Conservation (phyloP, 2,888 invertebrate species). For the Luffia ferchaultella region DNA sequence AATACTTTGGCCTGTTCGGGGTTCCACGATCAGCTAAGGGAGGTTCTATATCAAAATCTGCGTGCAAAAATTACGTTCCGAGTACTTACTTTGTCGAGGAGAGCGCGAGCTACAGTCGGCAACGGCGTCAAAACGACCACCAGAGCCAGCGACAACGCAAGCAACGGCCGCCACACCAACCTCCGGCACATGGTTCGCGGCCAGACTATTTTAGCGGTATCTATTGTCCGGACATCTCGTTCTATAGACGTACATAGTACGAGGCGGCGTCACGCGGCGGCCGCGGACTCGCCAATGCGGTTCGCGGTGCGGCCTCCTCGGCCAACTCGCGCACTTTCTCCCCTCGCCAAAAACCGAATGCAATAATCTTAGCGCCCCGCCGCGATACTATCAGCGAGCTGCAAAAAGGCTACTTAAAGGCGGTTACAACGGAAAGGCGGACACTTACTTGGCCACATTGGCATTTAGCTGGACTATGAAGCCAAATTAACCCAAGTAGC, state of each 20-base stretch:
- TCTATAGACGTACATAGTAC: slow-evolving; percentile 16
- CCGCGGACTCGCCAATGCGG: slow-evolving; percentile 50
- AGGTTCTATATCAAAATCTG: no score
- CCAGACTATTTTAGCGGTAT: slow-evolving; percentile 19
- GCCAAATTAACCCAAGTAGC: slow-evolving; percentile 5
- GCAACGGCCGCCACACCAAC: neutral
- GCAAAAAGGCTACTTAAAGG: no score
- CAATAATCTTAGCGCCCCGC: slow-evolving; percentile 31
- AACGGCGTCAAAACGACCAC: neutral
- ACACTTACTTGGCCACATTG: no score
- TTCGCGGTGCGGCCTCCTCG: slow-evolving; percentile 38
- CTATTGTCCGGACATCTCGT: slow-evolving; percentile 56
- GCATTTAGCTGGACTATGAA: no score
- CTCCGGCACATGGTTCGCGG: neutral
- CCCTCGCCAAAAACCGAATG: slow-evolving; percentile 21
- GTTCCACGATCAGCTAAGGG: no score
- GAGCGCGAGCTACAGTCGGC: neutral
- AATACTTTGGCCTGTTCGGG: no score
- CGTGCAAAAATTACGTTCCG: no score
- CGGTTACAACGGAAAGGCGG: neutral
- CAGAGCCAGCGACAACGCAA: neutral
- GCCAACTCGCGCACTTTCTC: slow-evolving; percentile 56
- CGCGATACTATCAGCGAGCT: slow-evolving; percentile 20
- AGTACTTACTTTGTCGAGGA: neutral
- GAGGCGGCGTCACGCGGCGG: slow-evolving; percentile 55